Conservation (phyloP, 2,888 invertebrate genomes). For the Onthophagus sagittarius region DNA sequence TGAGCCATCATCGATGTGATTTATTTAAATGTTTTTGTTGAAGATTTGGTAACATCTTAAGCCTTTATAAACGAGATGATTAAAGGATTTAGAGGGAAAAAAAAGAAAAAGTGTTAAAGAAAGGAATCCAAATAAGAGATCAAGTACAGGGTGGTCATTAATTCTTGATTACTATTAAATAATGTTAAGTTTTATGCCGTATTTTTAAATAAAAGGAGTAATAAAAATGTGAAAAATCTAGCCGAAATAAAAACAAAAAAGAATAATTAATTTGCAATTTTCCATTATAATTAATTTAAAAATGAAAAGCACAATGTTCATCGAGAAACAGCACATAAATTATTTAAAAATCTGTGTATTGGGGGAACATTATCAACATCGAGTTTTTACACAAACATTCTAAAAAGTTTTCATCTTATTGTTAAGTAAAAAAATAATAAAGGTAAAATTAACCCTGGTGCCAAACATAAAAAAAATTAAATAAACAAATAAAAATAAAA, state of each 20-base stretch:
- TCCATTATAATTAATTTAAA: background rate
- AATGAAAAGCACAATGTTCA: constrained; percentile 7
- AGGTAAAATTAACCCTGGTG: constrained; percentile 42
- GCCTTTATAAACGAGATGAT: too few species aligned
- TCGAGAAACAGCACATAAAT: constrained; percentile 13
- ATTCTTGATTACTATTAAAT: too few species aligned
- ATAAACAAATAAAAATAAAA: constrained; percentile 36
- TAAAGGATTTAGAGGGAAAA: too few species aligned
- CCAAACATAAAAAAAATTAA: constrained; percentile 38
- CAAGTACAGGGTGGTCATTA: too few species aligned
- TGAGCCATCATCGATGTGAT: too few species aligned
- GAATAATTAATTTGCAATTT: background rate
- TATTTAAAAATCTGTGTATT: constrained; percentile 39
- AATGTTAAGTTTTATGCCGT: too few species aligned
- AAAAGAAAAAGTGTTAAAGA: too few species aligned
- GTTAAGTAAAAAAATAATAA: background rate
- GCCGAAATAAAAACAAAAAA: background rate
- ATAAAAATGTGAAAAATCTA: constrained; percentile 4
- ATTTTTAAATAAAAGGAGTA: background rate
- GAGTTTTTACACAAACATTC: constrained; percentile 42
- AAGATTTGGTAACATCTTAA: too few species aligned
- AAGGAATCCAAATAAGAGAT: too few species aligned
- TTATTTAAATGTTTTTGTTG: too few species aligned
- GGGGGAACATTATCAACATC: constrained; percentile 47
- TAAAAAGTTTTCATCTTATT: constrained; percentile 41